Conservation (phyloP, 2,113 vertebrate genomes). For the Mus spicilegus region DNA sequence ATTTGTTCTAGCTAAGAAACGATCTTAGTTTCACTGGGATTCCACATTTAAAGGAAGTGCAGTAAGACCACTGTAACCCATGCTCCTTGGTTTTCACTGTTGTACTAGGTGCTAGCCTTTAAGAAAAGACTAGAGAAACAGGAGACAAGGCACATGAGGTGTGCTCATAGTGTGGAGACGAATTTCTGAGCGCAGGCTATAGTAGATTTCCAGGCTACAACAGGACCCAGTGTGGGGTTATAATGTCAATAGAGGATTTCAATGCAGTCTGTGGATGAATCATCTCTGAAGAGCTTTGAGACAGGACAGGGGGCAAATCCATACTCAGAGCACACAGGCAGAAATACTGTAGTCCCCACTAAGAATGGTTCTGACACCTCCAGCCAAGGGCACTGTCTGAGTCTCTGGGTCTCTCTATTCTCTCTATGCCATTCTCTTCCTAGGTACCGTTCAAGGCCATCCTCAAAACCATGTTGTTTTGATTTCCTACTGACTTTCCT, state of each 20-base stretch:
- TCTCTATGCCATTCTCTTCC: not conserved
- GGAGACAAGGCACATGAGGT: not conserved
- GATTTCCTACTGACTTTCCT: not conserved
- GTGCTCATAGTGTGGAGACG: not conserved
- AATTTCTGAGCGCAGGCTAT: not conserved
- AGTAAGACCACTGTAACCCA: not conserved
- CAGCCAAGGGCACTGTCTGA: not conserved
- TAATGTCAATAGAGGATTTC: fast-evolving
- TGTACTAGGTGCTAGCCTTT: not conserved
- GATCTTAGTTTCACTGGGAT: not conserved
- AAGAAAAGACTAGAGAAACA: not conserved
- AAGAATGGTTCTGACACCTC: not conserved
- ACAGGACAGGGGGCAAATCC: not conserved
- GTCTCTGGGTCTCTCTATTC: not conserved
- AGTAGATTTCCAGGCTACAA: not conserved
- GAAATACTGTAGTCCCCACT: not conserved
- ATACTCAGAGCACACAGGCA: not conserved
- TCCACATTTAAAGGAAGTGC: not conserved
- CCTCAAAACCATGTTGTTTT: not conserved
- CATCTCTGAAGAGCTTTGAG: not conserved
- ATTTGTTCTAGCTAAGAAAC: not conserved
- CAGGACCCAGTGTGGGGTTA: no score
- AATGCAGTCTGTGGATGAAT: fast-evolving
- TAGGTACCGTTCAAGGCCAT: not conserved
- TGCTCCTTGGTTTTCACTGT: not conserved